These are phyloP conservation scores for Lacanobia wlatinum DNA, from an alignment of 2,888 invertebrate genomes.

Conservation along the genomic window DNA sequence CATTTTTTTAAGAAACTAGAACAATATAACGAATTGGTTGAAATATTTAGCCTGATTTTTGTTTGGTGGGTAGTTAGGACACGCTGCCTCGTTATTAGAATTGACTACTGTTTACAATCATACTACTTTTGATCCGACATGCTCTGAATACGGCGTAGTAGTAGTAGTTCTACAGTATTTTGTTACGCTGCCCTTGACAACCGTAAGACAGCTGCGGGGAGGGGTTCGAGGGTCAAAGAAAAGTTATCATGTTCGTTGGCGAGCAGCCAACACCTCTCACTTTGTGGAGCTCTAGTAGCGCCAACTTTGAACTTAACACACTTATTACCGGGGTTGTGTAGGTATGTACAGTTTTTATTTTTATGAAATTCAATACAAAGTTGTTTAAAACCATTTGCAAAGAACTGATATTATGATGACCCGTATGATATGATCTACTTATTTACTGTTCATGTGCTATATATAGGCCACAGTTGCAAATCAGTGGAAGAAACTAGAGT, in stretches of 20 bases:
- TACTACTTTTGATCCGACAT: background rate
- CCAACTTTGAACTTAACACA: slow-evolving; percentile 28
- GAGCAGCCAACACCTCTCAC: slow-evolving; percentile 45
- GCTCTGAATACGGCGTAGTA: background rate
- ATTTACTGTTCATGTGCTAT: too few relatives aligned
- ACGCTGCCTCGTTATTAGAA: background rate
- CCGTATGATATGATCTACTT: too few relatives aligned
- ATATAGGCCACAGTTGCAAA: too few relatives aligned
- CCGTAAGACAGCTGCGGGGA: background rate
- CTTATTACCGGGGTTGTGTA: background rate
- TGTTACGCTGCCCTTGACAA: slow-evolving; percentile 11
- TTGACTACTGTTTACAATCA: background rate
- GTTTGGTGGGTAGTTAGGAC: background rate
- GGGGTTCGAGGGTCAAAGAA: slow-evolving; percentile 35
- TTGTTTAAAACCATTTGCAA: too few relatives aligned
- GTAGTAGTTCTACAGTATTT: slow-evolving; percentile 1
- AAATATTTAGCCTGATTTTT: background rate
- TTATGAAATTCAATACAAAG: background rate
- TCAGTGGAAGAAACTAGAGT: too few relatives aligned
- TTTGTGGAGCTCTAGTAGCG: slow-evolving; percentile 13
- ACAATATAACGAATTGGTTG: background rate
- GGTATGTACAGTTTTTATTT: background rate
- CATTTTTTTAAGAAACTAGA: background rate
- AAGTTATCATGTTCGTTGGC: slow-evolving; percentile 54
- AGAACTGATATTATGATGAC: too few relatives aligned